phyloP scores from a whole-genome alignment of 1,140 invertebrate genomes.

The Bombus polaris region DNA sequence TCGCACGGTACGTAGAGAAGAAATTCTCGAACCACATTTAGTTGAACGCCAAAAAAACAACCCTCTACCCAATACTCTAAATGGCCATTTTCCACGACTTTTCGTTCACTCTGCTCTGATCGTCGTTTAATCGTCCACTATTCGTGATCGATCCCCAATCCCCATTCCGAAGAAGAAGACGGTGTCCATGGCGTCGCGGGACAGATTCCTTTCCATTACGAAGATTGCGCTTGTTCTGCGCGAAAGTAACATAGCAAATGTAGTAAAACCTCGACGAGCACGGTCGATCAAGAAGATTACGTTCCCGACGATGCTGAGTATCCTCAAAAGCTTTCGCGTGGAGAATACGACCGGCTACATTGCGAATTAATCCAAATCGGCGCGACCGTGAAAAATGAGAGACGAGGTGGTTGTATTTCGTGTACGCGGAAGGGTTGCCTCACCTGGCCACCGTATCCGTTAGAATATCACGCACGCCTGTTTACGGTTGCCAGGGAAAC shows the following conservation, averaged over 20 bases:
- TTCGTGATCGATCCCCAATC: conserved; percentile 4
- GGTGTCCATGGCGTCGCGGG: conserved; percentile 8
- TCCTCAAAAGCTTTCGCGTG: conserved; percentile 62
- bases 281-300: conserved; percentile 23
- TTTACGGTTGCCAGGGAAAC: conserved; percentile 69
- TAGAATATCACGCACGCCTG: conserved; percentile 50
- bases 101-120: neutral
- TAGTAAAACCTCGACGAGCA: neutral
- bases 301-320: neutral
- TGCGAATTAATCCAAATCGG: conserved; percentile 66
- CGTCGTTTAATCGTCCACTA: neutral
- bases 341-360: conserved; percentile 34
- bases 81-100: neutral
- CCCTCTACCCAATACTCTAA: neutral
- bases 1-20: neutral
- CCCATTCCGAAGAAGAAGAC: conserved; percentile 7
- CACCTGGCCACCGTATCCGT: conserved; percentile 30
- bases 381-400: neutral
- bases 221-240: conserved; percentile 52
- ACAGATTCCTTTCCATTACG: conserved; percentile 62
- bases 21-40: neutral
- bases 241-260: conserved; percentile 9
- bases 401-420: too few species aligned
- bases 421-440: neutral
- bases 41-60: neutral